Base-by-base conservation (phyloP, 2,797 vertebrate genomes). In the Falco columbarius region DNA sequence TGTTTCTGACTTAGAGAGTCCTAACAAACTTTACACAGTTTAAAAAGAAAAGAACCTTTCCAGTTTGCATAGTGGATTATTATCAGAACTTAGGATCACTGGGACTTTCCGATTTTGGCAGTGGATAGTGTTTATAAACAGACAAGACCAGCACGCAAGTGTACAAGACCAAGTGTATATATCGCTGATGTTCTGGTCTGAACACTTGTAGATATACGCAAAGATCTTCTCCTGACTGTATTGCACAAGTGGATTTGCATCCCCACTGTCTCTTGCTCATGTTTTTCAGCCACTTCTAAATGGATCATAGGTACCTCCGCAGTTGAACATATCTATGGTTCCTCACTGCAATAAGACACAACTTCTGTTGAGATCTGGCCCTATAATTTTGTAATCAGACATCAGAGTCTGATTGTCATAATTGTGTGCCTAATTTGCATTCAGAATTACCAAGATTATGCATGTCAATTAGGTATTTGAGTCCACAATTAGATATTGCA, bases 301-400 rank as follows among this genome's bases (percentile, higher is more conserved):
- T 18, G 34, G 51, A n/a, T 70, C 52, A 6, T 11, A 65, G 85
- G 22, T 84, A n/a, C 47, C 30, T 91, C n/a, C 36, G 23, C 55
- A 88, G 68, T 40, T 74, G 92, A 95, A 65, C 24, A 5, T 13
- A 30, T 58, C 67, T 2, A 3, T 46, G 32, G 72, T 89, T 81
- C 84, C 79, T 80, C 61, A 18, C 61, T 91, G 27, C 59, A 65
- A n/a, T 47, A 52, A 91, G 59, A 36, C 68, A 38, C 17, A 74
- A 38, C 75, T 92, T 86, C 68, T 58, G 54, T 55, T 84, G 9
- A 55, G 84, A 46, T 92, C 89, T 95, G 83, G 71, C 75, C 76
- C 85, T 97, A 0, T 88, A 91, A 97, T 97, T 95, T 94, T 87
- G 75, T 88, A 95, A 96, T 97, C 93, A 97, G 82, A 88, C 89